phyloP scores from a whole-genome alignment of 2,797 vertebrate genomes.

The Echeneis naucrates region DNA sequence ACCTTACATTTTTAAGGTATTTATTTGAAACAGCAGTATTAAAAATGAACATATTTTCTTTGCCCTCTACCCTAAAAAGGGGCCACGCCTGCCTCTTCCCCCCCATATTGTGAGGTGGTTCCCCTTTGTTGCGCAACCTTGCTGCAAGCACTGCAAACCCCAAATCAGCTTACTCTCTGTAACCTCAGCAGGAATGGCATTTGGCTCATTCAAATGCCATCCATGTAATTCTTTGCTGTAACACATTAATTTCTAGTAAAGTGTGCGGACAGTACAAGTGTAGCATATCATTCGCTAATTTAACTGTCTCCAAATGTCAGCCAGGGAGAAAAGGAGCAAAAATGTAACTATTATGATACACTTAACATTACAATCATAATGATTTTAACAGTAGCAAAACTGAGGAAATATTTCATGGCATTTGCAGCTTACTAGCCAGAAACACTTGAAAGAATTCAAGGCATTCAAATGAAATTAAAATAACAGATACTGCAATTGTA shows the following conservation, averaged over 20 bases:
- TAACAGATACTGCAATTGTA: not conserved
- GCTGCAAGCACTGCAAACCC: conserved; percentile 52
- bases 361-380: not conserved
- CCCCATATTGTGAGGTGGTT: conserved; percentile 67
- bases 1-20: not conserved
- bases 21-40: not conserved
- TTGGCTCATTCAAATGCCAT: conserved; percentile 74
- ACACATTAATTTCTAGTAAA: conserved; percentile 60
- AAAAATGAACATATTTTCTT: no score
- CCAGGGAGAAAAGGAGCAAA: conserved; percentile 4
- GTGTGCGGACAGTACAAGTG: conserved; percentile 41
- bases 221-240: conserved; percentile 63
- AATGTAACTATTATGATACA: not conserved
- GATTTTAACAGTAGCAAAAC: not conserved
- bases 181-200: conserved; percentile 70
- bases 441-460: not conserved
- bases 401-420: conserved; percentile 10
- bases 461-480: conserved; percentile 14
- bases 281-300: conserved; percentile 37
- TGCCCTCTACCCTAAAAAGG: conserved; percentile 19
- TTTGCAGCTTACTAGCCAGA: not conserved
- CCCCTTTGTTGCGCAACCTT: conserved; percentile 71
- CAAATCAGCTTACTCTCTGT: conserved; percentile 73
- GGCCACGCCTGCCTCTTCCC: conserved; percentile 41
- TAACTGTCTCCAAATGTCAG: conserved; percentile 39